Evolutionary conservation across 2,113 vertebrate genomes (phyloP).

Genomic region (Engraulis encrasicolus): DNA sequence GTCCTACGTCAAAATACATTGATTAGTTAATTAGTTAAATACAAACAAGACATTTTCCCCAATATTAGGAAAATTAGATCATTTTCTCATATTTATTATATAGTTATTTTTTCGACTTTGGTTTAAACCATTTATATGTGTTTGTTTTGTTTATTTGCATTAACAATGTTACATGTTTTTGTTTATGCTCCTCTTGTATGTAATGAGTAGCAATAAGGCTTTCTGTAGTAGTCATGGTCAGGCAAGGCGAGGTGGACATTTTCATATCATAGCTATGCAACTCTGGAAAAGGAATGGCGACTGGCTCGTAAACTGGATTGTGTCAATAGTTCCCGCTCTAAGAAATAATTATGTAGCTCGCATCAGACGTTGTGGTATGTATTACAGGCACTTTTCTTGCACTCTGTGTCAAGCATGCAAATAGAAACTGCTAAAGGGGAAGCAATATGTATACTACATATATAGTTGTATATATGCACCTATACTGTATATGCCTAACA

Average conservation of each 20-base stretch:
- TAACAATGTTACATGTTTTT: neutral
- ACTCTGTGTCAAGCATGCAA: conserved; percentile 25
- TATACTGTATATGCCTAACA: no score
- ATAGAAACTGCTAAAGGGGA: conserved; percentile 43
- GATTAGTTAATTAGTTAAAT: no score
- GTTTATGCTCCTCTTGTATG: neutral
- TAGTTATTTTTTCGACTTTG: neutral
- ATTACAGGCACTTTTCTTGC: neutral
- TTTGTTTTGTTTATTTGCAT: neutral
- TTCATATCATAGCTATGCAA: conserved; percentile 69
- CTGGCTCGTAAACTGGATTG: conserved; percentile 53
- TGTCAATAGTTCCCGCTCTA: neutral
- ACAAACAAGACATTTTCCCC: neutral
- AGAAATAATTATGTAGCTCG: neutral
- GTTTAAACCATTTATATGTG: neutral
- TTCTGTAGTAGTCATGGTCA: neutral
- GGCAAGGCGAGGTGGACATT: conserved; percentile 30
- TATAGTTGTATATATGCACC: neutral
- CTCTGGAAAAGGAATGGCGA: conserved; percentile 66
- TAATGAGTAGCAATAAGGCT: conserved; percentile 16
- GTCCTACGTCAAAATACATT: neutral
- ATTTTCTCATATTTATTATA: neutral
- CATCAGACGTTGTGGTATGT: neutral
- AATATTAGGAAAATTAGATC: neutral
- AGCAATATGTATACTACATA: neutral